phyloP scores from a whole-genome alignment of 2,888 invertebrate genomes.

The Sphaeridia pumilis region DNA sequence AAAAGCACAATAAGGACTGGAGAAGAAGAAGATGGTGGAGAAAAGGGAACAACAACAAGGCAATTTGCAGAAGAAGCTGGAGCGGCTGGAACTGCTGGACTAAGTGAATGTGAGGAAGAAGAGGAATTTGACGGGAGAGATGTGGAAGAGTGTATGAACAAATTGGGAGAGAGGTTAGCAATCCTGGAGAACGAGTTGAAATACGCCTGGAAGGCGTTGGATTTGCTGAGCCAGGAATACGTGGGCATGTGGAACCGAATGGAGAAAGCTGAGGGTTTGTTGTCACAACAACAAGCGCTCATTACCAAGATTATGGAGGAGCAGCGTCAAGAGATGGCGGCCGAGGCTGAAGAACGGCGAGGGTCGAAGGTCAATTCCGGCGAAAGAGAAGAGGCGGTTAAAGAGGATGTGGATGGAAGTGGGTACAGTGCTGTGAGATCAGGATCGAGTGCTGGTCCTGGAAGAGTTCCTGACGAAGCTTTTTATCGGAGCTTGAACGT shows the following conservation, averaged over 20 bases:
- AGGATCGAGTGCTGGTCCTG: conserved; percentile 13
- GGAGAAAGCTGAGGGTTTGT: conserved; percentile 72
- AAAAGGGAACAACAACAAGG: neutral
- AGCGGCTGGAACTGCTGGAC: conserved; percentile 13
- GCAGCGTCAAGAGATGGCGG: conserved; percentile 24
- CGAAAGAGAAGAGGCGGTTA: neutral
- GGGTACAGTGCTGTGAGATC: conserved; percentile 5
- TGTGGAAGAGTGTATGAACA: conserved; percentile 82
- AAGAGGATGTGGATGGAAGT: neutral
- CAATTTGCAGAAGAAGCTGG: neutral
- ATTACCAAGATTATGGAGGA: conserved; percentile 69
- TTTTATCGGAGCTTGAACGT: conserved; percentile 79
- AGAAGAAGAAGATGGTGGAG: neutral
- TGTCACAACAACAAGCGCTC: conserved; percentile 81
- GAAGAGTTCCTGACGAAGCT: conserved; percentile 58
- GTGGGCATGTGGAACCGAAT: conserved; percentile 87
- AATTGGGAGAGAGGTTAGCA: conserved; percentile 64
- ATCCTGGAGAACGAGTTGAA: conserved; percentile 81
- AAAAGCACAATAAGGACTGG: neutral
- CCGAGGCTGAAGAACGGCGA: conserved; percentile 12
- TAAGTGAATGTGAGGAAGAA: no score
- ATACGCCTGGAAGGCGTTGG: conserved; percentile 84
- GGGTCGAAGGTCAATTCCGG: conserved; percentile 5
- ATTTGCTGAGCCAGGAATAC: conserved; percentile 79
- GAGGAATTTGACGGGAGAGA: no score